Base-by-base conservation (phyloP, 2,797 vertebrate species). In the Odontamblyopus lacepedii region DNA sequence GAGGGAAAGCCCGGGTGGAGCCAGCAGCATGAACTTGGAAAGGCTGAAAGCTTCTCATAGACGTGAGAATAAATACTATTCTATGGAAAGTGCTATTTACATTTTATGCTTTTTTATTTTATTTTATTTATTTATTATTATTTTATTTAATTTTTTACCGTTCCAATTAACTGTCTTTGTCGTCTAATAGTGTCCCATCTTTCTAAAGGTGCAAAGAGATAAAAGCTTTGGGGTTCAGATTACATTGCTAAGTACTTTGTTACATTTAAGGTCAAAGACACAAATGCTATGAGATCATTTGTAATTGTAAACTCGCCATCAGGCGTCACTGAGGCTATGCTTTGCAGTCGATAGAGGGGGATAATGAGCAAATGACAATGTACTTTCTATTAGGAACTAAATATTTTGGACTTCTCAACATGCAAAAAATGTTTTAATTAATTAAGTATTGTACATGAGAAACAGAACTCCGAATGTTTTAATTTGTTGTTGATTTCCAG, bases 1-100 rank as follows among this genome's bases (percentile, higher is more conserved):
- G 59, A 18, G 30, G 30, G 57, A 55, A 48, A 56, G 16, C 7
- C 18, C 48, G 73, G 79, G 75, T 72, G 60, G 63, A 38, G 73
- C 44, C 11, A 57, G 67, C 19, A 57, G 63, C 23, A 51, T 71
- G 32, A 73, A 73, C 59, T 70, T 64, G 27, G 32, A 35, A 6
- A 6, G 32, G 32, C 7, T 35, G 32, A 79, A 67, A 11, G 26
- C 15, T 71, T 13, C 67, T 4, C 23, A 69, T 51, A 29, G 18
- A n/a, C 18, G 15, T 26, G 26, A 15, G 23, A 11, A 3, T 6
- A 70, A 74, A 6, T 30, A 48, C 6, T 41, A 41, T 41, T 23
- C 6, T 13, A 0, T 44, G 41, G 41, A 44, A 44, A 44, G 41
- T 13, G 41, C 9, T 44, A 12, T 3, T 13, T 44, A 44, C 41